Evolutionary conservation across 2,888 invertebrate species (phyloP), one percentile per base, ranked within the genome.

Genomic region (Philonicus albiceps): DNA sequence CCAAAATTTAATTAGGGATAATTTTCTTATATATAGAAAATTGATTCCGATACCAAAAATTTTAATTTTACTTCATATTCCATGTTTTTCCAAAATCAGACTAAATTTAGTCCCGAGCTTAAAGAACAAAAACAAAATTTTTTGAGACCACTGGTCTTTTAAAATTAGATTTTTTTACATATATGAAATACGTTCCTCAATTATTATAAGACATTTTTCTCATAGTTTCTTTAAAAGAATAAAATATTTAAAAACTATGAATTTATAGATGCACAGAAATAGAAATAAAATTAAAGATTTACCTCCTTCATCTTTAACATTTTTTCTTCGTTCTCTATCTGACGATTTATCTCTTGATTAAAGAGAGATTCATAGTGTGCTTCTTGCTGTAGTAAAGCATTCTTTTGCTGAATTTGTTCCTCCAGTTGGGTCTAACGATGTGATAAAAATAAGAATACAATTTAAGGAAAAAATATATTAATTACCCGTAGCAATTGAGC

Each of bases 341-440:
- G 87, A 4, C 72, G 78, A 11, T 73, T 64, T 16, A 87, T 72
- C 19, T 83, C 83, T 80, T 86, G 22, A 31, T 84, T 75, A 53
- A 86, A 87, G 73, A 83, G 43, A 1, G 74, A 49, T 73, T 87
- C 87, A 37, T 40, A 87, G 16, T 74, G 43, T 73, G 37, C 53
- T n/a, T 87, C 86, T 49, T 86, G 40, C 55, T 78, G 64, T 22
- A 37, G 37, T 30, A 55, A 73, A 19, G 72, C 37, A 37, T 80
- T 86, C 53, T 86, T 87, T 55, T 76, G 34, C 13, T 55, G 22
- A 34, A 86, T 80, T 2, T 73, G 76, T 85, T 87, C 85, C 8
- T 27, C 1, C 2, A 85, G 34, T 87, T 87, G 78, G 27, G 27
- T 22, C 86, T 87, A 64, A 1, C 27, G 30, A 78, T 49, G 37